A percentile compares a stretch with the other conserved stretches of the same genome.
Evolutionary conservation across 2,888 invertebrate genomes (phyloP).

Genomic region (Drosophila mulleri): DNA sequence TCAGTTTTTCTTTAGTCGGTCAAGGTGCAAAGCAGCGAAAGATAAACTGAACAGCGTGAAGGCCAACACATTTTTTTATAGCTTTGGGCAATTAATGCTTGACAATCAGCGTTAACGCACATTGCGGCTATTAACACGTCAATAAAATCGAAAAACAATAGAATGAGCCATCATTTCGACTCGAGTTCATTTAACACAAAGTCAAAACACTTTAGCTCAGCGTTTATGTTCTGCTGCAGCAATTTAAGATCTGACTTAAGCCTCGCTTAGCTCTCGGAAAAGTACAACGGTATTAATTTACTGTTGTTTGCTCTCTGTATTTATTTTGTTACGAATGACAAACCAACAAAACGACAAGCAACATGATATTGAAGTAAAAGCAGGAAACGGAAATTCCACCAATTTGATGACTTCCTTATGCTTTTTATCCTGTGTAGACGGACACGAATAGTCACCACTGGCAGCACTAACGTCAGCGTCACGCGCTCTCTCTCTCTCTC

Average conservation of each 20-base stretch:
- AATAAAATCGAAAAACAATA: conserved; percentile 16
- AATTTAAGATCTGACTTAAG: conserved; percentile 20
- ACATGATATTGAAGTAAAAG: conserved; percentile 42
- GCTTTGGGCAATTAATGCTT: background rate
- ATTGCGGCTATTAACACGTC: conserved; percentile 13
- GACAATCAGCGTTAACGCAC: background rate
- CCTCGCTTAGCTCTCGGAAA: conserved; percentile 1
- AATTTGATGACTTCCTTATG: conserved; percentile 54
- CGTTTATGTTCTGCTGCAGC: too few relatives aligned
- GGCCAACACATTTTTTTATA: background rate
- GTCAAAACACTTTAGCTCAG: conserved; percentile 4
- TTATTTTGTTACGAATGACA: conserved; percentile 9
- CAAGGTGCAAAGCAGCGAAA: conserved; percentile 36
- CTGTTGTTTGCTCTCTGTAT: background rate
- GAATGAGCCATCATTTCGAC: conserved; percentile 42
- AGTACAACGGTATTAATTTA: background rate
- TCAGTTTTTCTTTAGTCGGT: conserved; percentile 39
- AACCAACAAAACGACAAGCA: conserved; percentile 7
- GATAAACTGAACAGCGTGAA: background rate
- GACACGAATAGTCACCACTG: conserved; percentile 15
- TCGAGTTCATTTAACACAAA: conserved; percentile 8
- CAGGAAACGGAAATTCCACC: conserved; percentile 57
- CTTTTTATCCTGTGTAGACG: conserved; percentile 16
- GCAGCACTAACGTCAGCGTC: too few relatives aligned
- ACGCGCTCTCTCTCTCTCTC: too few relatives aligned